Base-by-base conservation (phyloP, 2,113 vertebrate genomes). In the Hippopotamus amphibius region DNA sequence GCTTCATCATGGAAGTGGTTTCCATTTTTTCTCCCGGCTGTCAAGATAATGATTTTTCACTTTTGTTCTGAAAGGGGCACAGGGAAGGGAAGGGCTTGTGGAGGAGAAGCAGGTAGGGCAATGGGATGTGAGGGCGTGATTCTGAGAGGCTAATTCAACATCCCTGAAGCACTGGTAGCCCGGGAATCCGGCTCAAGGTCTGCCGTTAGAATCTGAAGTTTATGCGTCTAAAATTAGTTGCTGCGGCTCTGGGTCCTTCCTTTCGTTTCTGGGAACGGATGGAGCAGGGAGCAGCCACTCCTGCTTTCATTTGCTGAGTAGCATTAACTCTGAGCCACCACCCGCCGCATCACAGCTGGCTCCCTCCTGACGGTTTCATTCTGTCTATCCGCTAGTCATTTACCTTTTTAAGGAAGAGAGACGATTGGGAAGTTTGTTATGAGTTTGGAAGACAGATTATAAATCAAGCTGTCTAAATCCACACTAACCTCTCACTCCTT, bases 21-120 rank as follows among this genome's bases (percentile, higher is more conserved):
- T 93, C 71, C 77, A 16, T 71, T 53, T 71, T 81, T 76, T 61
- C 28, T 63, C 50, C 24, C 0, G 21, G 74, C 76, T 95, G 95
- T 97, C 90, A 94, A 26, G 90, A 61, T 68, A 10, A 93, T 87
- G 95, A 80, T 19, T 65, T 86, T 68, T 43, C 16, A 28, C n/a
- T 90, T 91, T 90, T 87, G 61, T 74, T 88, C 95, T 87, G 83
- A 69, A 28, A 13, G 55, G 74, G 48, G 61, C 9, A 12, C 48
- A 91, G 69, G 15, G 48, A 63, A 89, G 77, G 77, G 12, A 57
- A 24, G 94, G 26, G 74, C 55, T 26, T 5, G 19, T 5, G 41
- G 63, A 50, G 28, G 7, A 26, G 57, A 30, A 26, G 69, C 43
- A 24, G 1, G 5, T 5, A 37, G 72, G 81, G 90, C 41, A 81